phyloP scores from a whole-genome alignment of 2,113 vertebrate species.

The Saccopteryx leptura region DNA sequence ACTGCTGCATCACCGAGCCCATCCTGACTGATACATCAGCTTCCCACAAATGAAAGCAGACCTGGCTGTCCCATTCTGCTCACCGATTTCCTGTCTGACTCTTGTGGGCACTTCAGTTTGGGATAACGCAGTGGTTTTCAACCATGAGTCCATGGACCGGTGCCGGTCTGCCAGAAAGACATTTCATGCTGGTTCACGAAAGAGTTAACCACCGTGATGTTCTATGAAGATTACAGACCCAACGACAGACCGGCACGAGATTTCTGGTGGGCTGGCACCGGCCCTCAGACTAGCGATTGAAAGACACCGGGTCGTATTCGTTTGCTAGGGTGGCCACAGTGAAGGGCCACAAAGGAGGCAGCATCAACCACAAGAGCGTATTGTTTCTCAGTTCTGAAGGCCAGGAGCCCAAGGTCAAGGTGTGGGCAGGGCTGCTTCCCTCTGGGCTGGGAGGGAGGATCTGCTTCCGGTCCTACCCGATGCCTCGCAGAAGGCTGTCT shows the following conservation, averaged over 20 bases:
- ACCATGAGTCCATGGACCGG: too few species aligned
- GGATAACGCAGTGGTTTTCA: neutral
- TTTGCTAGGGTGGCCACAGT: neutral
- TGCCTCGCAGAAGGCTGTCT: rapidly evolving
- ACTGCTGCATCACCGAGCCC: neutral
- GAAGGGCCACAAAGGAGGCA: neutral
- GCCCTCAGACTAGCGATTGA: too few species aligned
- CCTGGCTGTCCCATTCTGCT: neutral
- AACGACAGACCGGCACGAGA: too few species aligned
- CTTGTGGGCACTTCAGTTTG: neutral
- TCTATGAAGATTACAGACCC: too few species aligned
- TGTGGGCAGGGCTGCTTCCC: neutral
- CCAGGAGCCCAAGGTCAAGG: neutral
- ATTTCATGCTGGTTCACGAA: too few species aligned
- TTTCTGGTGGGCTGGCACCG: too few species aligned
- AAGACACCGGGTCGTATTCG: too few species aligned
- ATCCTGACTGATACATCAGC: neutral
- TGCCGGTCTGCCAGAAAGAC: too few species aligned
- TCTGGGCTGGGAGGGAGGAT: neutral
- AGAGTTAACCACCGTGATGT: too few species aligned
- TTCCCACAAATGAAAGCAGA: rapidly evolving
- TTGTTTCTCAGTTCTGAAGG: neutral
- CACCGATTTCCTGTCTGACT: neutral
- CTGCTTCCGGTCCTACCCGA: neutral
- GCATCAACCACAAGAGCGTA: neutral